Base-by-base conservation (phyloP, 1,140 invertebrate species). In the Cotesia typhae region DNA sequence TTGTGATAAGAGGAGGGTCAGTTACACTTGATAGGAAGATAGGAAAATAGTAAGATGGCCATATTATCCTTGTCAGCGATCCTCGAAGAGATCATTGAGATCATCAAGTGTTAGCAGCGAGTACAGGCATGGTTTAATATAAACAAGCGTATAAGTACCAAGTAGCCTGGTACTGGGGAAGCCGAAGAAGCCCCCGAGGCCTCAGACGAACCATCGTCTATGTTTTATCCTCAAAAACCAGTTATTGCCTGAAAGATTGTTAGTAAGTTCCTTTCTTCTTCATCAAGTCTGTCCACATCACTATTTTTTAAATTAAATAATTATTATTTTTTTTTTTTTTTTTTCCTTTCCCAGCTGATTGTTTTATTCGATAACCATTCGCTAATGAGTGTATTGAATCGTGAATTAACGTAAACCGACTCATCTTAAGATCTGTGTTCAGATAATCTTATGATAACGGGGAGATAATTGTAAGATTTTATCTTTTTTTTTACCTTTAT, bases 191-290 rank as follows among this genome's bases (percentile, higher is more conserved):
- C 51, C 51, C 66, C 66, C 53, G 17, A 67, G 66, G 66, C 66
- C 41, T 3, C 41, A 65, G 41, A 65, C 63, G 20, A 65, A 65
- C 38, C 41, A 65, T 37, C 41, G 41, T 52, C 57, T 68, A 67
- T 67, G 71, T 60, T 63, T 17, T 61, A 61, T 41, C 47, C 20
- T 66, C 41, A 36, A 61, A 73, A 73, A 73, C 71, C 71, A 61
- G 71, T 73, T 73, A 73, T 68, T 66, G 64, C 41, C 67, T 68
- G 66, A 68, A 73, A 63, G 66, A 73, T 73, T 61, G 57, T 67
- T 28, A 59, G 51, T 61, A 65, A 55, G n/a, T 67, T 41, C 35
- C 36, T 67, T 41, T 67, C 51, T 60, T 5, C 51, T 14, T 17
- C 2, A 20, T 0, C 59, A 60, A 28, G 28, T 28, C 28, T 1